phyloP scores from a whole-genome alignment of 2,113 vertebrate species.

The Boulengeromyrus knoepffleri region DNA sequence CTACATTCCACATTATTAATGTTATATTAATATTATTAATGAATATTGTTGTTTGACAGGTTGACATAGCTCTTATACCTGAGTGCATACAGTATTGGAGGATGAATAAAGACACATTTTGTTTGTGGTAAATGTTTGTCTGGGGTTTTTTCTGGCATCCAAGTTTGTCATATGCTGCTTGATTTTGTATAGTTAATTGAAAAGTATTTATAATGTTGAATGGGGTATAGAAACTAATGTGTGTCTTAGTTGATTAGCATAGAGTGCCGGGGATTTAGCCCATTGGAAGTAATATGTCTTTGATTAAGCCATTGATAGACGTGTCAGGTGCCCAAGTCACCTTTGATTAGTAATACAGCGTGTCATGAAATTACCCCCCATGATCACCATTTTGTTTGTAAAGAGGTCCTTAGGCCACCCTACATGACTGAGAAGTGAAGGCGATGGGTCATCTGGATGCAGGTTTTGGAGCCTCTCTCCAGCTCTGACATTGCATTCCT shows the following conservation, averaged over 20 bases:
- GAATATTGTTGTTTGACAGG: slow-evolving; percentile 58
- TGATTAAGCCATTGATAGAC: neutral
- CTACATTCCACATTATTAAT: slow-evolving; percentile 65
- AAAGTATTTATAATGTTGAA: neutral
- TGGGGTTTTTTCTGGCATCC: neutral
- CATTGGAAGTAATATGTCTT: neutral
- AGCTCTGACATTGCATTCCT: neutral
- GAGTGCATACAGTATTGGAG: slow-evolving; percentile 49
- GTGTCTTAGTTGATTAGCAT: neutral
- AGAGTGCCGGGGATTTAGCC: neutral
- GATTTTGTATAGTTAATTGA: neutral
- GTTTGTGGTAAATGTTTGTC: slow-evolving; percentile 17
- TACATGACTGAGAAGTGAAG: neutral
- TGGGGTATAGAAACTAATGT: neutral
- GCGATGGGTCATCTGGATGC: neutral
- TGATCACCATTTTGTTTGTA: neutral
- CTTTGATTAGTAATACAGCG: neutral
- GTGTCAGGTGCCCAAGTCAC: neutral
- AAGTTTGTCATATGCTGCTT: neutral
- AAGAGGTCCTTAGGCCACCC: neutral
- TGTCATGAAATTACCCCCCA: neutral
- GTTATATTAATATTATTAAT: slow-evolving; percentile 58
- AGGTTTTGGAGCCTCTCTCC: neutral
- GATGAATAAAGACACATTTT: slow-evolving; percentile 51
- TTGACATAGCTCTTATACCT: slow-evolving; percentile 54